Conservation (phyloP, 2,888 invertebrate genomes). For the Agriopis marginaria region DNA sequence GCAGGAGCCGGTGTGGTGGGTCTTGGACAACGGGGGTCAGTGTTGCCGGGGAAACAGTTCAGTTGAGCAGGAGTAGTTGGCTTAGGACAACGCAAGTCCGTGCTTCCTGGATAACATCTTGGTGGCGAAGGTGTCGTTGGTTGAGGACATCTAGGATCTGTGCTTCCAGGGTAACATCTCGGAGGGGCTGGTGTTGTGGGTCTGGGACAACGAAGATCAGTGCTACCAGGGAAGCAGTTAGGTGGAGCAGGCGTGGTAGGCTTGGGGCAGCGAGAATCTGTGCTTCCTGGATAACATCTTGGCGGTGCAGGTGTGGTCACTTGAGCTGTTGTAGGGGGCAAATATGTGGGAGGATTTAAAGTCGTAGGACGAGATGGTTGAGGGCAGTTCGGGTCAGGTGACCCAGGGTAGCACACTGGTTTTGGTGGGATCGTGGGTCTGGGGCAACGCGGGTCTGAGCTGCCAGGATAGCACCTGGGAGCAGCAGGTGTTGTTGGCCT, state of each 20-base stretch:
- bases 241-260: constrained; percentile 47
- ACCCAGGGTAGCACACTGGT: constrained; percentile 60
- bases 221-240: constrained; percentile 65
- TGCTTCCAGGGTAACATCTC: constrained; percentile 54
- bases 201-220: constrained; percentile 60
- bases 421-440: constrained; percentile 43
- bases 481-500: constrained; percentile 30
- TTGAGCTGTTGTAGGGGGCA: too few species aligned
- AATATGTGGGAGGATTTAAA: too few species aligned
- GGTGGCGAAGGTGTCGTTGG: constrained; percentile 52
- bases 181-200: constrained; percentile 55
- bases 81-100: constrained; percentile 55
- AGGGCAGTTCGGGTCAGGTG: constrained; percentile 58
- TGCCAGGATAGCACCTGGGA: constrained; percentile 47
- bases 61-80: constrained; percentile 27
- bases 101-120: constrained; percentile 60
- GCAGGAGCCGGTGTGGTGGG: constrained; percentile 47
- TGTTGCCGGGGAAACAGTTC: constrained; percentile 50
- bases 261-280: constrained; percentile 28
- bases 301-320: too few species aligned
- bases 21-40: constrained; percentile 48
- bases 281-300: too few species aligned
- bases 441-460: constrained; percentile 44
- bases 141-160: constrained; percentile 62
- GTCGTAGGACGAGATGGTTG: constrained; percentile 11